Percentiles rank a stretch among this genome's conserved stretches.
Conservation (phyloP, 2,113 vertebrate genomes). For the Nothoprocta pentlandii region DNA sequence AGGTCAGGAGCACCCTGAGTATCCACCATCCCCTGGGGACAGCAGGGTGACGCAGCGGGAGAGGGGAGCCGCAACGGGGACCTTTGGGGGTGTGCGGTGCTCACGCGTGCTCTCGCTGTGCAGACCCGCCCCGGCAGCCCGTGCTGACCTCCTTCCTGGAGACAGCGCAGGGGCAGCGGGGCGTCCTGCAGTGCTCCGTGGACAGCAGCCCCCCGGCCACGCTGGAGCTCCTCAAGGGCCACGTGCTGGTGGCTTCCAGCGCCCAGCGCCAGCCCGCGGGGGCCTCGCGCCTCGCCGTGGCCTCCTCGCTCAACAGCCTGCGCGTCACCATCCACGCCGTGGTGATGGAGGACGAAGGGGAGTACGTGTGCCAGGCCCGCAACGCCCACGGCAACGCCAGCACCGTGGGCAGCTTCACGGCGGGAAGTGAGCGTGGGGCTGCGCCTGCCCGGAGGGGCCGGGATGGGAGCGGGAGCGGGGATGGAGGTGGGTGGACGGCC, state of each 20-base stretch:
- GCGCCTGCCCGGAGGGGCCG: fast-evolving
- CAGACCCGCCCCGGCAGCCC: slow-evolving; percentile 65
- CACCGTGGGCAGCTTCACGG: background rate
- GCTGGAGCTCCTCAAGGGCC: slow-evolving; percentile 51
- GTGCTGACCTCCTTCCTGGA: slow-evolving; percentile 68
- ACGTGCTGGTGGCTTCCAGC: slow-evolving; percentile 54
- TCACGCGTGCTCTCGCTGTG: no score
- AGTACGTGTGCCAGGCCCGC: slow-evolving; percentile 68
- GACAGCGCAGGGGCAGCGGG: background rate
- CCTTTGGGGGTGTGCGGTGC: no score
- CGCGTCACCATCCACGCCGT: slow-evolving; percentile 51
- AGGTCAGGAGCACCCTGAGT: background rate
- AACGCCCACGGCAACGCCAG: slow-evolving; percentile 65
- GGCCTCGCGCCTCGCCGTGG: background rate
- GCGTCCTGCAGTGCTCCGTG: slow-evolving; percentile 71
- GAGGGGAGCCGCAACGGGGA: no score
- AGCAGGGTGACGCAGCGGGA: background rate
- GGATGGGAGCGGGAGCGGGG: background rate
- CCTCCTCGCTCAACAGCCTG: slow-evolving; percentile 38
- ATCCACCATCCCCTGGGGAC: fast-evolving
- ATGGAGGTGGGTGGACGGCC: background rate
- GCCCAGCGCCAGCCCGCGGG: fast-evolving
- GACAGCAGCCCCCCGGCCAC: slow-evolving; percentile 71
- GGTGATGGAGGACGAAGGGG: slow-evolving; percentile 70
- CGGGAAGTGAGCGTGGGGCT: slow-evolving; percentile 50